These are phyloP conservation scores for Chionis minor DNA, from an alignment of 2,113 vertebrate genomes.

Conservation along the genomic window DNA sequence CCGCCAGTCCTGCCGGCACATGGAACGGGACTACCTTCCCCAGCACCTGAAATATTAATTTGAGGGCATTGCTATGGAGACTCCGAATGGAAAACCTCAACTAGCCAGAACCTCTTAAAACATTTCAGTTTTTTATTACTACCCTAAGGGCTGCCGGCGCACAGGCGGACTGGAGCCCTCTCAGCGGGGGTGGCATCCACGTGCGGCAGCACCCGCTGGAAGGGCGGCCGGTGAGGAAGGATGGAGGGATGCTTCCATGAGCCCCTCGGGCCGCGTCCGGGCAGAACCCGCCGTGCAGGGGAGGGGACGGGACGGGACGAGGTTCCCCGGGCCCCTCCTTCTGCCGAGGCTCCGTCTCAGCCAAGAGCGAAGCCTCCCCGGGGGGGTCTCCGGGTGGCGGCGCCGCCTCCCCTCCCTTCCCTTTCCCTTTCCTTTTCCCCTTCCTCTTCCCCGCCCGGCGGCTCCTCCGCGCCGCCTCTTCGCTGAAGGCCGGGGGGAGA, in stretches of 20 bases:
- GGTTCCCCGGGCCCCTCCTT: not conserved
- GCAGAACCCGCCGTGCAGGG: not conserved
- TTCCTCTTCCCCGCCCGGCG: too few relatives aligned
- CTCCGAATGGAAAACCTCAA: not conserved
- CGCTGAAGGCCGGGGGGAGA: not conserved
- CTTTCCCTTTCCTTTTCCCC: too few relatives aligned
- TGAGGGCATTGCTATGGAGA: conserved; percentile 6
- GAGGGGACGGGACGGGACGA: not conserved
- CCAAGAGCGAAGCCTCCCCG: not conserved
- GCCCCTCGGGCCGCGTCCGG: not conserved
- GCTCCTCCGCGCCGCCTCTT: not conserved
- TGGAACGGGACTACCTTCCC: not conserved
- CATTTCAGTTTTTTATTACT: not conserved
- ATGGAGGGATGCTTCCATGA: not conserved
- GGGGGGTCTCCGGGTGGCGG: not conserved
- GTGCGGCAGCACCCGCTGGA: too few relatives aligned
- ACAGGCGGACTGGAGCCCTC: not conserved
- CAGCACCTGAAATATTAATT: conserved; percentile 26
- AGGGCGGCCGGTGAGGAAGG: not conserved
- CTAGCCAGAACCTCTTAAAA: not conserved
- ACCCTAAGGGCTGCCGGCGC: not conserved
- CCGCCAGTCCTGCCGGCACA: not conserved
- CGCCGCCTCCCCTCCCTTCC: not conserved
- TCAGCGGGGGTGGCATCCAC: not conserved
- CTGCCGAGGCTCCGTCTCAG: not conserved